Evolutionary conservation across 2,797 vertebrate genomes (phyloP), one percentile per base, ranked within the genome.

Genomic region (Meriones psammophilus): DNA sequence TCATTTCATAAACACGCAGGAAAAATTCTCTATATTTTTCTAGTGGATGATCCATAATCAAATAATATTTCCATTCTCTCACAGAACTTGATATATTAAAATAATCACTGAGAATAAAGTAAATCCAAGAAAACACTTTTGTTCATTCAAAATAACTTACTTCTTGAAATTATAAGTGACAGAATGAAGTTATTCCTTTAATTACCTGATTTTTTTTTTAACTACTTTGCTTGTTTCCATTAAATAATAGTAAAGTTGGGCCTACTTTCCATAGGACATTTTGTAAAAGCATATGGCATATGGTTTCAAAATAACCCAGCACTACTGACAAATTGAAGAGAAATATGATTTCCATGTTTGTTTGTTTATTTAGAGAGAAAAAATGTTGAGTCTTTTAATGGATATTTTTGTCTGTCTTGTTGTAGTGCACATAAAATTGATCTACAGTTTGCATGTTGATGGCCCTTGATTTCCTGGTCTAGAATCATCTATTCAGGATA

Each of bases 351-450:
- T 76, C 76, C 10, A 84, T 54, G 24, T 6, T 42, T 42, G 42
- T 42, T 42, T 6, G 42, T 42, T 42, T 42, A 4, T 42, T 42
- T 42, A 42, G 46, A 91, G 36, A 89, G 58, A 68, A 88, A 50
- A 28, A 58, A 58, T 17, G 14, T 84, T 85, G 80, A 12, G 58
- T 79, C 76, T 79, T 81, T 46, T 54, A 20, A 79, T 54, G n/a
- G 6, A 36, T 36, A 36, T 24, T 24, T 24, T 69, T 8, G 0
- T n/a, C n/a, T 68, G 15, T 64, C 13, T 62, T 30, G 39, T 58
- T 60, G 60, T 46, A 92, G 26, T 79, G 74, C 89, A 33, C 22
- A 54, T 46, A 4, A 95, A 74, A 79, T 79, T 88, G 17, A 94
- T 87, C n/a, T 88, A 80, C 17, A 33, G 69, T 64, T 77, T 80